Percentiles rank a stretch among this genome's conserved stretches.
phyloP scores from a whole-genome alignment of 2,797 vertebrate genomes.

The Micropoecilia bifurca region DNA sequence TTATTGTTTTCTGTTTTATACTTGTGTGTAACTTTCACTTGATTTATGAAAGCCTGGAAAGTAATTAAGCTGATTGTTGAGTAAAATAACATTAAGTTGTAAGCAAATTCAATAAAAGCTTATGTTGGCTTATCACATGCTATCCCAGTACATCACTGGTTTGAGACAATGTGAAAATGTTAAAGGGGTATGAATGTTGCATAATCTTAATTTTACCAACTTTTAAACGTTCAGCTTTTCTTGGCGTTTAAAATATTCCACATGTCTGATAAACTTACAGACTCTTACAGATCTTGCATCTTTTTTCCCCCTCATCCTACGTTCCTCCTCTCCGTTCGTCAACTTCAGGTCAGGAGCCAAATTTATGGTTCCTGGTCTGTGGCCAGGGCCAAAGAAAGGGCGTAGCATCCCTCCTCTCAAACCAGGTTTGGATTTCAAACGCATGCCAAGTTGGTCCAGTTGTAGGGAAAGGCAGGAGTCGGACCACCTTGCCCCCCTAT shows the following conservation, averaged over 20 bases:
- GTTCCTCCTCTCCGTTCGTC: constrained; percentile 30
- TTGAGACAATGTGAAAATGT: neutral
- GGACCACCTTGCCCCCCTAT: constrained; percentile 71
- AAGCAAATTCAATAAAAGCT: too few species aligned
- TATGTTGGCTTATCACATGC: neutral
- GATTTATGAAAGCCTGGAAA: too few species aligned
- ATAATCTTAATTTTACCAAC: neutral
- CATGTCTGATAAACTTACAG: constrained; percentile 1
- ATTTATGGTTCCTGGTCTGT: constrained; percentile 58
- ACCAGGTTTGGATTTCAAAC: constrained; percentile 80
- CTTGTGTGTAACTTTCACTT: too few species aligned
- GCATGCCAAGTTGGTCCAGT: constrained; percentile 65
- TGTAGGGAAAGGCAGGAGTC: constrained; percentile 61
- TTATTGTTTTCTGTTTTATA: too few species aligned
- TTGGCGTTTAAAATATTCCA: neutral
- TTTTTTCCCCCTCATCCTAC: neutral
- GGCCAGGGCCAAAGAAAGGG: constrained; percentile 59
- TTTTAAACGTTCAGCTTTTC: neutral
- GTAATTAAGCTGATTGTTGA: too few species aligned
- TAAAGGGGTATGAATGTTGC: neutral
- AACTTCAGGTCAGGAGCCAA: constrained; percentile 45
- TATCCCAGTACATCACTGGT: neutral
- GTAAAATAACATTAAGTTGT: too few species aligned
- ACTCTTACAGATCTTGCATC: constrained; percentile 3
- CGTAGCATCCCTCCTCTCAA: constrained; percentile 58